Evolutionary conservation across 2,888 invertebrate genomes (phyloP).

Genomic region (Hypena proboscidalis): DNA sequence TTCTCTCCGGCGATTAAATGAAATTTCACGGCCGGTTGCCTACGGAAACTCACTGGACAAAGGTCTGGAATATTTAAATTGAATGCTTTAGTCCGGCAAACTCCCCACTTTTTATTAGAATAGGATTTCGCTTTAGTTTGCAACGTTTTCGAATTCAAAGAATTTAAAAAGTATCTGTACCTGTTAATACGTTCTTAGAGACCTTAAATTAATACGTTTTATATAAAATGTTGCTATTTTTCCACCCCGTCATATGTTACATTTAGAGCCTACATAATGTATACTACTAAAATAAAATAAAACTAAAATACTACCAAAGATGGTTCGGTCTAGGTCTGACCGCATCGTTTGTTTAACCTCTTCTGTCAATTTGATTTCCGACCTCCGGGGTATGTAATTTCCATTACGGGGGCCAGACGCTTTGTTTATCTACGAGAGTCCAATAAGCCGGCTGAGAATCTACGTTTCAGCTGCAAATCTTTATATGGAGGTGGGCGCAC

Average conservation of each 20-base stretch:
- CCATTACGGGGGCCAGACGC: slow-evolving; percentile 77
- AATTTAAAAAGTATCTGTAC: no score
- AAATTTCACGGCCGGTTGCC: slow-evolving; percentile 81
- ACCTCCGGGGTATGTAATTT: slow-evolving; percentile 83
- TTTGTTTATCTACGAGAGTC: slow-evolving; percentile 75
- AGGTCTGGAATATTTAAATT: slow-evolving; percentile 79
- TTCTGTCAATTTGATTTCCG: slow-evolving; percentile 84
- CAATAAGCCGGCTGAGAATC: slow-evolving; percentile 65
- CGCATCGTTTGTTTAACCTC: slow-evolving; percentile 84
- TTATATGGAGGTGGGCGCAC: slow-evolving; percentile 33
- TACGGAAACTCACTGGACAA: slow-evolving; percentile 77
- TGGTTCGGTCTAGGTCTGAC: slow-evolving; percentile 73
- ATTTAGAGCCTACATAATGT: no score
- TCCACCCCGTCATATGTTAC: no score
- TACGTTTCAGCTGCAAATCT: slow-evolving; percentile 60
- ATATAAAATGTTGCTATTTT: no score
- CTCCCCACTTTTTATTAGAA: slow-evolving; percentile 57
- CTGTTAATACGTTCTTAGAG: no score
- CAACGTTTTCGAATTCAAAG: slow-evolving; percentile 39
- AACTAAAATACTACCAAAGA: no score
- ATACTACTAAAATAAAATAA: no score
- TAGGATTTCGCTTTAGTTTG: slow-evolving; percentile 47
- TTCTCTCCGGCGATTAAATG: slow-evolving; percentile 81
- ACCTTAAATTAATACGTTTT: no score
- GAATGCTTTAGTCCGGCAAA: slow-evolving; percentile 74